Conservation (phyloP, 1,140 invertebrate genomes). For the Tenebrio molitor region DNA sequence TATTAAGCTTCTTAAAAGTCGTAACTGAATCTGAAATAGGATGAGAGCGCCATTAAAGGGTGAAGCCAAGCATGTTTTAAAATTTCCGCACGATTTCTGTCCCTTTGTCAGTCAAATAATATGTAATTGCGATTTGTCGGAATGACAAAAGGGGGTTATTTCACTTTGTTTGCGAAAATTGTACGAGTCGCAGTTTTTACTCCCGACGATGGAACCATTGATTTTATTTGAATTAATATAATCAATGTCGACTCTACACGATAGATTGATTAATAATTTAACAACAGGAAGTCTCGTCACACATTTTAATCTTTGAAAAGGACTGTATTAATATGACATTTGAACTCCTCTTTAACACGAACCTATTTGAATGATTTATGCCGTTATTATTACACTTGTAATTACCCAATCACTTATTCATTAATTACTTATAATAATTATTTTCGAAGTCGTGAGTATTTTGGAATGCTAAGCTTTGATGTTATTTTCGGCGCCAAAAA, state of each 20-base stretch:
- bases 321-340: conserved; percentile 39
- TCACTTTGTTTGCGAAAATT: not conserved
- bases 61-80: not conserved
- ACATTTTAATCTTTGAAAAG: conserved; percentile 45
- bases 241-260: conserved; percentile 7
- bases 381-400: conserved; percentile 26
- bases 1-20: not conserved
- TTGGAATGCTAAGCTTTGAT: not conserved
- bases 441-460: conserved; percentile 1
- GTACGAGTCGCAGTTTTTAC: not conserved
- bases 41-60: not conserved
- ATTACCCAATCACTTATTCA: conserved; percentile 20
- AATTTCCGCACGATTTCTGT: conserved; percentile 2
- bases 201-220: not conserved
- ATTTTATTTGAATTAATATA: not conserved
- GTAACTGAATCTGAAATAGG: not conserved
- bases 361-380: conserved; percentile 38
- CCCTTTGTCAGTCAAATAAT: not conserved
- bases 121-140: not conserved
- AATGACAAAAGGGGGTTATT: not conserved
- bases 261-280: conserved; percentile 39
- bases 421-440: conserved; percentile 25
- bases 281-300: conserved; percentile 44
- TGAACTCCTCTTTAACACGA: conserved; percentile 41
- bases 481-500: not conserved